Base-by-base conservation (phyloP, 2,113 vertebrate species). In the Phoenicopterus ruber region DNA sequence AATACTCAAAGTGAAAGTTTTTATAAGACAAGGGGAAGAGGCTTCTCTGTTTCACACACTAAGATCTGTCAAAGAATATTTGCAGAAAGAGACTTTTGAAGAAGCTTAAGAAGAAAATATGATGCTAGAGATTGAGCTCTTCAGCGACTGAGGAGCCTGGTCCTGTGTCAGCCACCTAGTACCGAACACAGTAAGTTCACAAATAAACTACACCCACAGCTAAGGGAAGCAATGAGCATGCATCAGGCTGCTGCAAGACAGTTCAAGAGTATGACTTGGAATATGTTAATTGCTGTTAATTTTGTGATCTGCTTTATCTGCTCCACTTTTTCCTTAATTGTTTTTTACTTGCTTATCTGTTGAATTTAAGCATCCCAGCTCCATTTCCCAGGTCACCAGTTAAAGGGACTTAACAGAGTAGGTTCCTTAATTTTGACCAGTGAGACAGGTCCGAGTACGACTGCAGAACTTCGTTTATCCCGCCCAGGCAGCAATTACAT, bases 261-360 rank as follows among this genome's bases (percentile, higher is more conserved):
- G 15, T 24, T 38, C 49, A 55, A n/a, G 24, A 52, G 4, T 24
- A 31, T 0, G 0, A 34, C 21, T 29, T 13, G 3, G 38, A 63
- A 34, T 47, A 40, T 10, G 19, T 29, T 81, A 55, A 90, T 44
- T 78, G 26, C 42, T 70, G 31, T 54, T 83, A 40, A 52, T 88
- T 86, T 54, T n/a, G 72, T 55, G 29, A 69, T 44, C 58, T 66
- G 31, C 46, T 73, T 86, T 70, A 59, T 47, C 25, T 67, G 7
- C 44, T 57, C 19, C 49, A 52, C 17, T 28, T 80, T 63, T 40
- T 90, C 6, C 26, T 77, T 61, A 52, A 28, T 34, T 40, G 10
- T 9, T 61, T 80, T 80, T 58, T 25, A 54, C 31, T 78, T 46
- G 40, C 58, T 73, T 73, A 13, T 32, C 25, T 74, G 13, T 26